Evolutionary conservation across 1,140 invertebrate species (phyloP).

Genomic region (Xylocopa sonorina): DNA sequence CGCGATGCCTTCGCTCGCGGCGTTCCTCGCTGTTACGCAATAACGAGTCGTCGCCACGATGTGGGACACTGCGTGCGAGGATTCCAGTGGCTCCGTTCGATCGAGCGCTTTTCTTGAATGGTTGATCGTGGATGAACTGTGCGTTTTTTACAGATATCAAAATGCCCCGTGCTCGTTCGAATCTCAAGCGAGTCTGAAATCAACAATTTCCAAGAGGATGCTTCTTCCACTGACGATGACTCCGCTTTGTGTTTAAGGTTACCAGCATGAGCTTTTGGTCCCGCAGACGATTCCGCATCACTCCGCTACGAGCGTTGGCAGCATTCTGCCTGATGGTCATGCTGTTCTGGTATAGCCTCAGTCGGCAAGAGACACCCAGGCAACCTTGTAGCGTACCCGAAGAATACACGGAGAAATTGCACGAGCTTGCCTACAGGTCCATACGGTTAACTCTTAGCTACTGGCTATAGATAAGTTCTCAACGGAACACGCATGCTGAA

Average conservation of each 20-base stretch:
- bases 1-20: background rate
- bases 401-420: slow-evolving; percentile 73
- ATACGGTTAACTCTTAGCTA: background rate
- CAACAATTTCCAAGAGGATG: too few species aligned
- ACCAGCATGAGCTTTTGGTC: slow-evolving; percentile 73
- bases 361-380: slow-evolving; percentile 67
- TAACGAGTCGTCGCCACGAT: slow-evolving; percentile 4
- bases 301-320: slow-evolving; percentile 70
- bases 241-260: slow-evolving; percentile 32
- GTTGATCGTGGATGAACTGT: slow-evolving; percentile 33
- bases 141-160: background rate
- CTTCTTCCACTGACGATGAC: too few species aligned
- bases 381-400: slow-evolving; percentile 74
- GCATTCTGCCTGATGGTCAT: slow-evolving; percentile 69
- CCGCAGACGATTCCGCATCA: slow-evolving; percentile 73
- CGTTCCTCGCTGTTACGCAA: slow-evolving; percentile 39
- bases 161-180: too few species aligned
- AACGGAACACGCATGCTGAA: background rate
- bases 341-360: slow-evolving; percentile 73
- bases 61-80: background rate
- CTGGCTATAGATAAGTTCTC: background rate
- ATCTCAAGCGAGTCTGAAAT: too few species aligned
- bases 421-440: slow-evolving; percentile 72
- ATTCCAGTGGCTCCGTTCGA: background rate
- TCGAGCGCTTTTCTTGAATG: background rate